A percentile compares a stretch with the other conserved stretches of the same genome.
Evolutionary conservation across 2,113 vertebrate genomes (phyloP).

Genomic region (Sapayoa aenigma): DNA sequence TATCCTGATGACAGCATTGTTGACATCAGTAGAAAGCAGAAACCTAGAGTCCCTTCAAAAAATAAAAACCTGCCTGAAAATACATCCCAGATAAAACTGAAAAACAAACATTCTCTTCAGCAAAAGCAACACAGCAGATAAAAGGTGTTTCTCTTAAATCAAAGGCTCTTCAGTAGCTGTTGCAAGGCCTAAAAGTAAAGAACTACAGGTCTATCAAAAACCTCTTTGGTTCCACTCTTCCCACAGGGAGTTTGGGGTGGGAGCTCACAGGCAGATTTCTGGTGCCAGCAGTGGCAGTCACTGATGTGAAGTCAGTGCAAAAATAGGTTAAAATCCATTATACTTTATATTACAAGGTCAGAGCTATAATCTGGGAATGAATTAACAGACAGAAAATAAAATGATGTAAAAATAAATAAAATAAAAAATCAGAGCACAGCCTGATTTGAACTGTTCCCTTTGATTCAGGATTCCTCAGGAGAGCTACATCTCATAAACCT

Average conservation of each 20-base stretch:
- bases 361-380: not conserved
- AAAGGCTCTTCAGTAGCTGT: not conserved
- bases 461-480: not conserved
- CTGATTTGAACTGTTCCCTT: not conserved
- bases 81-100: not conserved
- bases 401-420: not conserved
- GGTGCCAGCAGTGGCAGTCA: not conserved
- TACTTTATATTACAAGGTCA: not conserved
- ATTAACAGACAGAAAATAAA: not conserved
- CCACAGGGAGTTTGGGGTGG: not conserved
- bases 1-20: not conserved
- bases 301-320: not conserved
- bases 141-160: slow-evolving; percentile 12
- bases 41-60: not conserved
- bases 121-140: not conserved
- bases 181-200: not conserved
- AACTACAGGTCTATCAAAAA: not conserved
- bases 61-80: not conserved
- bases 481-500: not conserved
- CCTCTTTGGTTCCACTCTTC: not conserved
- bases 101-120: not conserved
- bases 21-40: not conserved
- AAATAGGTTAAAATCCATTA: not conserved
- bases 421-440: not conserved
- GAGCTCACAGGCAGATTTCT: not conserved